phyloP scores from a whole-genome alignment of 2,797 vertebrate species.

The Kryptopterus vitreolus region DNA sequence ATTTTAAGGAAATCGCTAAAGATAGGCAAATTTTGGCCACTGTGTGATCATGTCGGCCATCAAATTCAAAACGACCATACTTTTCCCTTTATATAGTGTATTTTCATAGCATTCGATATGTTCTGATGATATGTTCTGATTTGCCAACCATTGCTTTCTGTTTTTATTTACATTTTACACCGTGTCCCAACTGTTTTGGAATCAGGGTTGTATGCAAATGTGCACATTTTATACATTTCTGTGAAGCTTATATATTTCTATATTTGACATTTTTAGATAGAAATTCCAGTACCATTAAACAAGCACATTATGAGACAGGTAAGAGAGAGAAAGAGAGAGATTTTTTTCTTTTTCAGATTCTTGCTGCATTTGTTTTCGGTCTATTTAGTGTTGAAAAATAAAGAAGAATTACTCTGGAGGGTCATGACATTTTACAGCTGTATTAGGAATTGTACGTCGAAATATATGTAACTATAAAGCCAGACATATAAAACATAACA shows the following conservation, averaged over 20 bases:
- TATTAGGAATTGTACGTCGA: neutral
- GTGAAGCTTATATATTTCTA: neutral
- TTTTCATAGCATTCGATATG: too few species aligned
- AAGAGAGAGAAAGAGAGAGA: too few species aligned
- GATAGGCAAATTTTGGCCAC: too few species aligned
- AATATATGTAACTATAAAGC: neutral
- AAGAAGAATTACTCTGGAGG: neutral
- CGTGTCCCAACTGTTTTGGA: too few species aligned
- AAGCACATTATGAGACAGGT: neutral
- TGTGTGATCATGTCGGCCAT: too few species aligned
- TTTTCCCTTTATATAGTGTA: too few species aligned
- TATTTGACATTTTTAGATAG: neutral
- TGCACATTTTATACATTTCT: neutral
- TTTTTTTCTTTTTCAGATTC: neutral
- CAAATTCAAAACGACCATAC: too few species aligned
- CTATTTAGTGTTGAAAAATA: neutral
- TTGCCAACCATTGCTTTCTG: too few species aligned
- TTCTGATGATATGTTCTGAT: too few species aligned
- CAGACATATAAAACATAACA: neutral
- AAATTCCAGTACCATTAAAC: neutral
- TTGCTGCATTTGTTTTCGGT: neutral
- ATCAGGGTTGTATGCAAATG: too few species aligned
- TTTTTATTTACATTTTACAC: too few species aligned
- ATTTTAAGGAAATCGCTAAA: too few species aligned
- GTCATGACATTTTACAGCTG: neutral